Evolutionary conservation across 2,888 invertebrate genomes (phyloP).

Genomic region (Caenorhabditis macrosperma): DNA sequence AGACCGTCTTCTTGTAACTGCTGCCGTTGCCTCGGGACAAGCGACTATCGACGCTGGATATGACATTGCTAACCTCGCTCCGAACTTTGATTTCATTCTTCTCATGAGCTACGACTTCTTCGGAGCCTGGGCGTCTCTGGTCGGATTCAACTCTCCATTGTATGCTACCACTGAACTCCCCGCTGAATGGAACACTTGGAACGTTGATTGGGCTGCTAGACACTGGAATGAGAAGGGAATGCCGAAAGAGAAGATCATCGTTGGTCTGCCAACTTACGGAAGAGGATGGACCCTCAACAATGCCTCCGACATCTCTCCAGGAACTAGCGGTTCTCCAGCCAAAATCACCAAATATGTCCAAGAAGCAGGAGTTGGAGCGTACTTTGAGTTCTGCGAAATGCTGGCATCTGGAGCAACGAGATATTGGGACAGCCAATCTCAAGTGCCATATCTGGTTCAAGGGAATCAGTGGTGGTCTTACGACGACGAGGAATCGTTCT

Average conservation of each 20-base stretch:
- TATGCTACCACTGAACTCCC: slow-evolving; percentile 65
- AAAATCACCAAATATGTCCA: slow-evolving; percentile 85
- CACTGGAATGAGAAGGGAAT: slow-evolving; percentile 83
- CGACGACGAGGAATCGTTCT: slow-evolving; percentile 90
- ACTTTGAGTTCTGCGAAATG: slow-evolving; percentile 94
- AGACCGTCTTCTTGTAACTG: slow-evolving; percentile 86
- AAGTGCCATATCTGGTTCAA: slow-evolving; percentile 87
- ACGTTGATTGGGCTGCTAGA: slow-evolving; percentile 87
- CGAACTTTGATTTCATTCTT: slow-evolving; percentile 72
- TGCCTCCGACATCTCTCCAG: slow-evolving; percentile 62
- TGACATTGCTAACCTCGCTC: slow-evolving; percentile 84
- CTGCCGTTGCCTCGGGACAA: slow-evolving; percentile 91
- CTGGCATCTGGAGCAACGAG: slow-evolving; percentile 88
- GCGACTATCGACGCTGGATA: slow-evolving; percentile 92
- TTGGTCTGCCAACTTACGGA: slow-evolving; percentile 78
- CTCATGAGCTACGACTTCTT: slow-evolving; percentile 78
- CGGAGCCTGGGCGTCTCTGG: slow-evolving; percentile 70
- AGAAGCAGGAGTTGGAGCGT: slow-evolving; percentile 94
- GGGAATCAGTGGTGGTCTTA: slow-evolving; percentile 94
- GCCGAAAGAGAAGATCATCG: slow-evolving; percentile 75
- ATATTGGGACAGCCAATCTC: slow-evolving; percentile 85
- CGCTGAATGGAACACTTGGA: slow-evolving; percentile 70
- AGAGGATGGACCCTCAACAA: slow-evolving; percentile 76
- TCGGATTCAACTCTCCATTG: slow-evolving; percentile 73
- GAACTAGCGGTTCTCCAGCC: slow-evolving; percentile 68